Base-by-base conservation (phyloP, 2,113 vertebrate genomes). In the Emberiza fucata region DNA sequence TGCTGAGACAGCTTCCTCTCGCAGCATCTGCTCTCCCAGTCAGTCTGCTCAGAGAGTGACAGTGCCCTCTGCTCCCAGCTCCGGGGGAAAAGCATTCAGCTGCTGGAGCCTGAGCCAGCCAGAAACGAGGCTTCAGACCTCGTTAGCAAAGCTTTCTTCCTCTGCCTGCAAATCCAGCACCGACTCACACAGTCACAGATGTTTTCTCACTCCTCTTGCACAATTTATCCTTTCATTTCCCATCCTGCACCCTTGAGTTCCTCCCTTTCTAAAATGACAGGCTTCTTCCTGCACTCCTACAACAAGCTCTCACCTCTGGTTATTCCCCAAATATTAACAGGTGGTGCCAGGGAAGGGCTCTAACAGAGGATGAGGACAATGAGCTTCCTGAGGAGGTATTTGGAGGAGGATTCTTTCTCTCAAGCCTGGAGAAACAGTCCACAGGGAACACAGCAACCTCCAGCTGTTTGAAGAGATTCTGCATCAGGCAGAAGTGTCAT, bases 1-100 rank as follows among this genome's bases (percentile, higher is more conserved):
- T 75, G 81, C 90, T 89, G 78, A 91, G 87, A 60, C 78, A 86
- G 61, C 56, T 92, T 90, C 71, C 79, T 92, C 68, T 77, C 35
- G 42, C 65, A 88, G 77, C 64, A 71, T 87, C 84, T 95, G 54
- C 80, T 88, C 51, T 73, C 42, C 39, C 1, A n/a, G 0, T 92
- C 71, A 61, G 57, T 86, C 81, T 68, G 81, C 87, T 92, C 28
- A 50, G 86, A 76, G 89, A 64, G 51, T 87, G 84, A 84, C 86
- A 81, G 77, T 83, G 80, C 76, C 89, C 81, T 86, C 89, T 96
- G 83, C 69, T 91, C 90, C 65, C 0, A 0, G 53, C 83, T 92
- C 83, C 2, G 1, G 39, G 78, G 60, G 72, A 81, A 83, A 84
- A 0, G 1, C 6, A 1, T 72, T 91, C 66, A 66, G 51, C 61